These are phyloP conservation scores for Notodromas monacha DNA, from an alignment of 2,888 invertebrate species.

Conservation along the genomic window DNA sequence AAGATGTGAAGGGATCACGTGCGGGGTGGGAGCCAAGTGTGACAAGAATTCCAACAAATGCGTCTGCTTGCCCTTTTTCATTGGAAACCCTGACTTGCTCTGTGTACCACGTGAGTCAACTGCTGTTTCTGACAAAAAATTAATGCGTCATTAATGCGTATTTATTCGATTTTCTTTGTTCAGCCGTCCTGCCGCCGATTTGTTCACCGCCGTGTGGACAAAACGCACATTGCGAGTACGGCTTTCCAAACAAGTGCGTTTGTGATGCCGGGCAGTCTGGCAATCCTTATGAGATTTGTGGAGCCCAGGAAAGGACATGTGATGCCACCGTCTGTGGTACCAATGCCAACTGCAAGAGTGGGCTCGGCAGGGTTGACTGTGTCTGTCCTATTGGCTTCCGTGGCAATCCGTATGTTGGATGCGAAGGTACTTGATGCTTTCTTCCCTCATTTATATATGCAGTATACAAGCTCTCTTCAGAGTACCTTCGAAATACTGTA, in stretches of 20 bases:
- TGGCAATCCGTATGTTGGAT: constrained; percentile 57
- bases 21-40: constrained; percentile 59
- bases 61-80: constrained; percentile 49
- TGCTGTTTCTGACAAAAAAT: too few relatives aligned
- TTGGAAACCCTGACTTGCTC: constrained; percentile 55
- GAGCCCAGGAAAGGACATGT: constrained; percentile 32
- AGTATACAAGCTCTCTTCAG: too few relatives aligned
- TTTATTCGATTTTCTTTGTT: constrained; percentile 13
- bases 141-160: too few relatives aligned
- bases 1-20: constrained; percentile 49
- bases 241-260: constrained; percentile 35
- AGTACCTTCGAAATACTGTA: too few relatives aligned
- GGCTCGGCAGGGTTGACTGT: constrained; percentile 35
- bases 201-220: constrained; percentile 46
- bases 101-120: constrained; percentile 56
- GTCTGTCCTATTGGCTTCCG: constrained; percentile 41
- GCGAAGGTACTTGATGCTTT: constrained; percentile 23
- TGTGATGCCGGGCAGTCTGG: constrained; percentile 52
- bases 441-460: constrained; percentile 2
- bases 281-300: constrained; percentile 55
- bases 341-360: constrained; percentile 44
- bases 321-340: constrained; percentile 34
- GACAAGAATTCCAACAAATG: constrained; percentile 46
- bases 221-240: constrained; percentile 61
- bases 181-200: constrained; percentile 37